Percentiles rank a stretch among this genome's conserved stretches.
Evolutionary conservation across 1,140 invertebrate genomes (phyloP).

Genomic region (Drosophila burlai): DNA sequence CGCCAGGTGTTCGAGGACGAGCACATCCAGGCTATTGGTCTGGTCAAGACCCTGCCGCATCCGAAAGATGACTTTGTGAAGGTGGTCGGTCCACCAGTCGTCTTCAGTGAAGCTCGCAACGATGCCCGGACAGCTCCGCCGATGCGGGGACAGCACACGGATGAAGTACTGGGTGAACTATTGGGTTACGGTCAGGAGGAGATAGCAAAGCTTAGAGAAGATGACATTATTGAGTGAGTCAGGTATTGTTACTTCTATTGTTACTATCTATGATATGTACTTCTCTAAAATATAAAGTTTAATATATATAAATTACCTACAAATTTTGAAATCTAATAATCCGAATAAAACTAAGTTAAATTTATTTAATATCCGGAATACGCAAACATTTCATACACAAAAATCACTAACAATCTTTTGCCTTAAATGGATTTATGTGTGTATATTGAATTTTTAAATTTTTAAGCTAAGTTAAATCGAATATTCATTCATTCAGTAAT

Average conservation of each 20-base stretch:
- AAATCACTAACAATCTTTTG: too few species aligned
- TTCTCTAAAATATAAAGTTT: too few species aligned
- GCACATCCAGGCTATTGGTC: constrained; percentile 91
- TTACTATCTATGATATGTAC: background rate
- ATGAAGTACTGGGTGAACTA: constrained; percentile 89
- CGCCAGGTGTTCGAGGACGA: constrained; percentile 94
- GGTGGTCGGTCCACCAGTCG: constrained; percentile 94
- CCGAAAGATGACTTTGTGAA: constrained; percentile 90
- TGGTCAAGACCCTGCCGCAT: constrained; percentile 93
- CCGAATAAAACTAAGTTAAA: too few species aligned
- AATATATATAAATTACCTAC: too few species aligned
- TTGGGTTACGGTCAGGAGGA: constrained; percentile 87
- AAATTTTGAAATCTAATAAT: too few species aligned
- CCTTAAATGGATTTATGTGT: too few species aligned
- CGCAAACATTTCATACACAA: too few species aligned
- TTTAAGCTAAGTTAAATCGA: background rate
- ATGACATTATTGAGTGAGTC: constrained; percentile 62
- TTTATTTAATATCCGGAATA: too few species aligned
- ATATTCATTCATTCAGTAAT: too few species aligned
- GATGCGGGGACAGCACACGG: constrained; percentile 94
- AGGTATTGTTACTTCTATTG: background rate
- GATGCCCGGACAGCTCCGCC: constrained; percentile 91
- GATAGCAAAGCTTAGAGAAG: constrained; percentile 40
- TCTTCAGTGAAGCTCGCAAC: constrained; percentile 91
- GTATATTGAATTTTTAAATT: too few species aligned